Conservation (phyloP, 2,888 invertebrate species). For the Eupithecia dodoneata region DNA sequence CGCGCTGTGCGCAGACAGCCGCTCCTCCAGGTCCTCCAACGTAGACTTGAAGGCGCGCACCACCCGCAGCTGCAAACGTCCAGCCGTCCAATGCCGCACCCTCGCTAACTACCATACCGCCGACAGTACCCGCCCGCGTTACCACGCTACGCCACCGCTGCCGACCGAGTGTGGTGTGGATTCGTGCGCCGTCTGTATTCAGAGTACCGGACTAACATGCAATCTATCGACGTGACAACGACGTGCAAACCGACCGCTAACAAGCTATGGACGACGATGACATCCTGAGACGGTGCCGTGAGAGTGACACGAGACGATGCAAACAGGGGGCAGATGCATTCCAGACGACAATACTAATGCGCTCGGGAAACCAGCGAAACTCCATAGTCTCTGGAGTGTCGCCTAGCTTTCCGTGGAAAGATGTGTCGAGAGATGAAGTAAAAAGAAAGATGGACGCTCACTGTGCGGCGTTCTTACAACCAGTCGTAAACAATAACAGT, state of each 20-base stretch:
- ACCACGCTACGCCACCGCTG: conserved; percentile 38
- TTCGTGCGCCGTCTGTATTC: conserved; percentile 66
- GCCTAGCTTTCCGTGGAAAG: conserved; percentile 42
- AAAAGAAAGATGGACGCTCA: conserved; percentile 36
- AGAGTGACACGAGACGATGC: conserved; percentile 51
- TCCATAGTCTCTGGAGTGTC: conserved; percentile 33
- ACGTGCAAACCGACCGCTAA: conserved; percentile 40
- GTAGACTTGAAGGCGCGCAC: conserved; percentile 99
- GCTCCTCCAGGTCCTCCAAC: conserved; percentile 99
- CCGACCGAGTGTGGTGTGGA: conserved; percentile 77
- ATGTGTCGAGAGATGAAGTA: conserved; percentile 45
- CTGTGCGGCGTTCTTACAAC: conserved; percentile 27
- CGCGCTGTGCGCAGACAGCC: conserved; percentile 98
- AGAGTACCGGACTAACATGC: conserved; percentile 64
- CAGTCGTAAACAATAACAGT: conserved; percentile 26
- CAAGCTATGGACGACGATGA: conserved; percentile 46
- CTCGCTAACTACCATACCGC: conserved; percentile 7
- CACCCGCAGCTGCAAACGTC: conserved; percentile 98
- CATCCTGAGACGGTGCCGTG: conserved; percentile 57
- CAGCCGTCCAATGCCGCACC: conserved; percentile 41
- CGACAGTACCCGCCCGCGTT: conserved; percentile 15
- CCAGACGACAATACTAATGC: conserved; percentile 63
- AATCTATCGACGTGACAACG: conserved; percentile 50
- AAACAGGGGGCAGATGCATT: conserved; percentile 61
- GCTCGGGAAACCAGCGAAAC: conserved; percentile 54